These are phyloP conservation scores for Spondyliosoma cantharus DNA, from an alignment of 2,797 vertebrate species.

Conservation along the genomic window DNA sequence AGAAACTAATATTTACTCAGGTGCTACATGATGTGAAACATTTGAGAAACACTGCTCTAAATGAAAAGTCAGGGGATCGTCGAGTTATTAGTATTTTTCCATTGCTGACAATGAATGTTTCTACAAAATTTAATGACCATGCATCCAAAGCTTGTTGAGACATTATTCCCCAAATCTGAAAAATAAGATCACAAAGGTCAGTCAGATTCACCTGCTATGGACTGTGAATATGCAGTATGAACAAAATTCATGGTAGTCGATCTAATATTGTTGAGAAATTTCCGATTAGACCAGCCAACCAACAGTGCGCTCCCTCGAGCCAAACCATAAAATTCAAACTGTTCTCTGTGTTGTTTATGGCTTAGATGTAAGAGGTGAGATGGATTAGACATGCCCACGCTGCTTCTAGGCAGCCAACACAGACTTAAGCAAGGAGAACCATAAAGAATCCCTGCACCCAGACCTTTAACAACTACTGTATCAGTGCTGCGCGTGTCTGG, in stretches of 20 bases:
- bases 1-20: too few species aligned
- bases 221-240: not conserved
- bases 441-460: not conserved
- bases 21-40: too few species aligned
- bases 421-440: conserved; percentile 4
- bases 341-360: not conserved
- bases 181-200: not conserved
- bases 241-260: not conserved
- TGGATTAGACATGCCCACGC: not conserved
- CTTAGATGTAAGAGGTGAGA: not conserved
- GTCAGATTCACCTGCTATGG: not conserved
- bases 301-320: not conserved
- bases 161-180: not conserved
- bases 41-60: too few species aligned
- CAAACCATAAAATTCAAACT: not conserved
- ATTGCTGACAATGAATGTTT: not conserved
- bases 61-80: not conserved
- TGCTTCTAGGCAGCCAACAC: not conserved
- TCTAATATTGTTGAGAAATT: not conserved
- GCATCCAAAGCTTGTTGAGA: not conserved
- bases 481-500: not conserved
- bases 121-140: not conserved
- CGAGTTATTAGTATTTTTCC: too few species aligned
- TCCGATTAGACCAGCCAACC: not conserved
- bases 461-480: conserved; percentile 12